Evolutionary conservation across 2,888 invertebrate species (phyloP), one percentile per base, ranked within the genome.

Genomic region (Uropetala carovei): DNA sequence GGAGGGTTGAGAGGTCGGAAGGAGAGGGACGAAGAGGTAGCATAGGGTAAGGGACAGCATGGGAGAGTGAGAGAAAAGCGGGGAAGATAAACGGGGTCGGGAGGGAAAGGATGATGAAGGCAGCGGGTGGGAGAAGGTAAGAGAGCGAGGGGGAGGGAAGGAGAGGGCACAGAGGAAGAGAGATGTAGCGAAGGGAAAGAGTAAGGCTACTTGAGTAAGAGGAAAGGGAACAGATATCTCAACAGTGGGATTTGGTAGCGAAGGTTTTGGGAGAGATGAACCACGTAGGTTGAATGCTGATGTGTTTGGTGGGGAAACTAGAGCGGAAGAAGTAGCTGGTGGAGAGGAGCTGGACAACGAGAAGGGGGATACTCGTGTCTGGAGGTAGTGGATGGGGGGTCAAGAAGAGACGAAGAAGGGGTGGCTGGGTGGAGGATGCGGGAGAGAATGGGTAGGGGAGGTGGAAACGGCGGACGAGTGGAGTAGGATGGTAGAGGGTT

Each of bases 241-340:
- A 43, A 43, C 43, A 43, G 43, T 43, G 43, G 43, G 43, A 43
- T 43, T 43, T 43, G 43, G 43, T 43, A 43, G 43, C 43, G 43
- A 43, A 43, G 43, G 43, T 43, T 43, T 43, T 1, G 43, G 43
- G 5, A 43, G 43, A 43, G 43, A 43, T 43, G 43, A 43, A 43
- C 43, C 43, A 43, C 43, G 43, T 43, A 43, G 43, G 75, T 75
- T 75, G 75, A 75, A 22, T 75, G 22, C 75, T 75, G 75, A 75
- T 75, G 75, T 68, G 68, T 68, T 68, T 68, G 68, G 18, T 68
- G 68, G n/a, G 22, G 68, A 68, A n/a, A 22, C 68, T 68, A 68
- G 68, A 22, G 10, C 11, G 68, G 4, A 75, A 75, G 75, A 75
- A 75, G 22, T 22, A 22, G 75, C 11, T 11, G 22, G 13, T 75